Base-by-base conservation (phyloP, 2,888 invertebrate species). In the Drosophila tanythrix region DNA sequence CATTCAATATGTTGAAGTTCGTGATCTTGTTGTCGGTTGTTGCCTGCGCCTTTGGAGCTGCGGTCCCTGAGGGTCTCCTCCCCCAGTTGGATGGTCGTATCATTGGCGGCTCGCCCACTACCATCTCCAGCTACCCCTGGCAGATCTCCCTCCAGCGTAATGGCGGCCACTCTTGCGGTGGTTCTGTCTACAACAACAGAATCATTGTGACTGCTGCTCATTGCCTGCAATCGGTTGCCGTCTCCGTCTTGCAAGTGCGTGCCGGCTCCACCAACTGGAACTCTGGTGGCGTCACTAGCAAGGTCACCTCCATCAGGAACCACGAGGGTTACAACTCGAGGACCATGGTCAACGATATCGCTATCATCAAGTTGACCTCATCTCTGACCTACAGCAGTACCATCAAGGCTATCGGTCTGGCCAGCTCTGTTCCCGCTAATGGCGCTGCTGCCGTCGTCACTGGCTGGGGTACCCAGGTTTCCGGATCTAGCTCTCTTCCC, bases 151-250 rank as follows among this genome's bases (percentile, higher is more conserved):
- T 92, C 6, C 82, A 83, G 67, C 82, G 82, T n/a, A 84, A 91
- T 52, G 94, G 94, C 1, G 79, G 91, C 0, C 95, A 95, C 81
- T 90, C 92, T 0, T 95, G 95, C 79, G 95, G 95, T 2, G 95
- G 94, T 0, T 90, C 94, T 11, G 85, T 95, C 57, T 93, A 93
- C 61, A 87, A 84, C 27, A 86, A 93, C 59, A 94, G 94, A 40
- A 74, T 86, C 50, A 92, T 94, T 1, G 70, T 95, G 7, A 95
- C 95, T 2, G 95, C 95, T 29, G 95, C 95, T n/a, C 95, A 95
- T 85, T 95, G 95, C 81, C 92, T 91, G 79, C 81, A 93, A 43
- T 59, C 63, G 15, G 79, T 76, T 18, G 62, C 87, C 3, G 57
- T 74, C 18, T 82, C 80, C 15, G 0, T 3, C 7, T 60, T 92